These are phyloP conservation scores for Aphidius colemani DNA, from an alignment of 2,888 invertebrate species.

Conservation along the genomic window DNA sequence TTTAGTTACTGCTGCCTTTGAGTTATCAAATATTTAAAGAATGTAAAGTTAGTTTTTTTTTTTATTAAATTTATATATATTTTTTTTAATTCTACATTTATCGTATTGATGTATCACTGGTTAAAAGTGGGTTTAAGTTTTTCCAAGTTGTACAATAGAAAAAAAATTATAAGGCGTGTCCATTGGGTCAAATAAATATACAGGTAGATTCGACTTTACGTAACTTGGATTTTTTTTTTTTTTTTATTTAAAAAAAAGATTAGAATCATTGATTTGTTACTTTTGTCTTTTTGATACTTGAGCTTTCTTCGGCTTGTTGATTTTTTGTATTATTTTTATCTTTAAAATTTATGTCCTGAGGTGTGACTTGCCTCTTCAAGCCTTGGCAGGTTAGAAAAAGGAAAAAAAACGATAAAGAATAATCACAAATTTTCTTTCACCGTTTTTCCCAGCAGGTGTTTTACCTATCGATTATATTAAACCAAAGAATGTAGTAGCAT, in stretches of 20 bases:
- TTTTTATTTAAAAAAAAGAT: conserved; percentile 29
- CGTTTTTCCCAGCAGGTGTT: no score
- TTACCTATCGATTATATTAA: no score
- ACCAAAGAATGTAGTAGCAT: no score
- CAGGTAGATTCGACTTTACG: background rate
- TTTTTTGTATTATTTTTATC: background rate
- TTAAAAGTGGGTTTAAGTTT: conserved; percentile 10
- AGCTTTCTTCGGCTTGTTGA: conserved; percentile 11
- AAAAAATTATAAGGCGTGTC: background rate
- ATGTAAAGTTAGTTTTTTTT: no score
- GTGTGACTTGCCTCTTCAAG: conserved; percentile 19
- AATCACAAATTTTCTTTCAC: no score
- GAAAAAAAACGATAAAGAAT: background rate
- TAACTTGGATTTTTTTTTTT: background rate
- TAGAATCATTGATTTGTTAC: conserved; percentile 37
- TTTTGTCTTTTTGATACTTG: conserved; percentile 33
- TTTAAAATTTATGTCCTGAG: conserved; percentile 17
- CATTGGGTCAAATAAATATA: conserved; percentile 7
- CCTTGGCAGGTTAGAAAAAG: conserved; percentile 6
- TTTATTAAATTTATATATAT: no score
- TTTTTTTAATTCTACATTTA: no score
- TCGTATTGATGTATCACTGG: no score
- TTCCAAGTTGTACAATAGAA: background rate
- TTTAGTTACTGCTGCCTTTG: background rate
- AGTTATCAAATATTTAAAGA: background rate